Evolutionary conservation across 2,888 invertebrate species (phyloP).

Genomic region (Nemotelus pantherinus): DNA sequence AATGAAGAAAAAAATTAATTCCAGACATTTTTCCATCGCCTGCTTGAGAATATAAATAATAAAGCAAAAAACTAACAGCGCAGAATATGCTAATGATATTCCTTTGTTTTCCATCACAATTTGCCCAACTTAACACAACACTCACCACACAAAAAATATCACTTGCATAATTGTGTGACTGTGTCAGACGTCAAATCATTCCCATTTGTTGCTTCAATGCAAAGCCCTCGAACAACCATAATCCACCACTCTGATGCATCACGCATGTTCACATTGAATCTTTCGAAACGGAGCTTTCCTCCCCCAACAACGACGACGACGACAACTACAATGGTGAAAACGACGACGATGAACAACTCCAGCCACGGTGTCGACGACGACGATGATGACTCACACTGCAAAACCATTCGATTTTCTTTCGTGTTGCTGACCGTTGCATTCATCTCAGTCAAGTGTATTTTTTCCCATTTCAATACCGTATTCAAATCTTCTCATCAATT

Average conservation of each 20-base stretch:
- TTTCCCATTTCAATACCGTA: background rate
- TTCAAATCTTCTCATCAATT: background rate
- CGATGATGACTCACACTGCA: slow-evolving; percentile 24
- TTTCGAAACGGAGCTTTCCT: slow-evolving; percentile 24
- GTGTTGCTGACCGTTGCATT: slow-evolving; percentile 1
- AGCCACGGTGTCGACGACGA: background rate
- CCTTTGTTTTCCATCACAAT: background rate
- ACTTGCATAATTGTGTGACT: slow-evolving; percentile 34
- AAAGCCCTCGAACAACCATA: slow-evolving; percentile 7
- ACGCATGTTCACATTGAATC: slow-evolving; percentile 22
- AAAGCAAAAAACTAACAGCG: no score
- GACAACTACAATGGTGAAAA: no score
- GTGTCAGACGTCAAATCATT: slow-evolving; percentile 38
- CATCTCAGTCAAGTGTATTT: background rate
- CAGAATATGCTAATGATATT: background rate
- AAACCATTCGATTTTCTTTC: slow-evolving; percentile 4
- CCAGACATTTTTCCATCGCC: no score
- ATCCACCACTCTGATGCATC: slow-evolving; percentile 9
- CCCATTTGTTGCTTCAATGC: slow-evolving; percentile 30
- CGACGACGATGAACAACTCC: no score
- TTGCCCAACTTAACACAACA: background rate
- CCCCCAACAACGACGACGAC: background rate
- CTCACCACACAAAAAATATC: background rate
- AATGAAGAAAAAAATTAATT: no score
- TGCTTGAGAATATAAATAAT: no score